Evolutionary conservation across 2,888 invertebrate genomes (phyloP).

Genomic region (Sarcophaga variegata): DNA sequence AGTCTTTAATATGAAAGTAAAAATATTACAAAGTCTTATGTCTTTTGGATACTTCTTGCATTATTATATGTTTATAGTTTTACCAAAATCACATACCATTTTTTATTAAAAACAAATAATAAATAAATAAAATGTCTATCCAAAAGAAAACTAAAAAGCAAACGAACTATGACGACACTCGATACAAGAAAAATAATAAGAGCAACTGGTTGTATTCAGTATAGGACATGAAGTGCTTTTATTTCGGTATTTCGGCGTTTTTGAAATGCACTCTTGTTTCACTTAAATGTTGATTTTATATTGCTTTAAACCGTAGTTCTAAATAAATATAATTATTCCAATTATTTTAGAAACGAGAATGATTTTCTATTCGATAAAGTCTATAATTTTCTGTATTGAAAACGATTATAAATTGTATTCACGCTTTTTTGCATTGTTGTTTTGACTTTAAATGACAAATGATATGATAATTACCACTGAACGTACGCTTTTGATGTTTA

Average conservation of each 20-base stretch:
- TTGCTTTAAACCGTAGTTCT: no score
- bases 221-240: neutral
- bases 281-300: no score
- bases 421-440: neutral
- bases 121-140: neutral
- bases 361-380: no score
- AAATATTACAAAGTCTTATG: no score
- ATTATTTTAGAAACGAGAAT: no score
- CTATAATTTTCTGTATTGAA: no score
- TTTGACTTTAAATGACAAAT: neutral
- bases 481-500: slow-evolving; percentile 31
- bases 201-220: slow-evolving; percentile 9
- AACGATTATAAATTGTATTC: no score
- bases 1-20: no score
- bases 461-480: neutral
- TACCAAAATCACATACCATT: slow-evolving; percentile 30
- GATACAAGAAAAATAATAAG: neutral
- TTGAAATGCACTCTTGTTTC: no score
- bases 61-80: neutral
- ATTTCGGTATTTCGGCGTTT: neutral
- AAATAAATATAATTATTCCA: no score
- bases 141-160: neutral
- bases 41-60: neutral
- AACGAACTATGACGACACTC: slow-evolving; percentile 15
- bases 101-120: neutral